Base-by-base conservation (phyloP, 2,888 invertebrate species). In the Tenthredo mesomela region DNA sequence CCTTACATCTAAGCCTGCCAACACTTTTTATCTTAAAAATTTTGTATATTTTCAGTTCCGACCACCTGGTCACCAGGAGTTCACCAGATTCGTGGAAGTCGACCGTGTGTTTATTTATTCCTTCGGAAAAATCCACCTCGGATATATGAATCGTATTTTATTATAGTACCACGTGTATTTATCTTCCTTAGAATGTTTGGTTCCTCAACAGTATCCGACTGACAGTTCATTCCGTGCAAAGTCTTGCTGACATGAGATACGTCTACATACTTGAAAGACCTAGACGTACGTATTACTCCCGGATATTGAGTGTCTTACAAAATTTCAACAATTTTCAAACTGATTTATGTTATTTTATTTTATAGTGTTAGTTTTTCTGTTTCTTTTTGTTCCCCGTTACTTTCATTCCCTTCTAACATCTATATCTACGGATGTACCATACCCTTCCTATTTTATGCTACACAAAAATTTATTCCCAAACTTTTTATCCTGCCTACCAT, bases 201-300 rank as follows among this genome's bases (percentile, higher is more conserved):
- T 47, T 77, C 33, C 54, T 54, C 43, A n/a, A 21, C 40, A 21
- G 21, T 18, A 4, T n/a, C n/a, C 18, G 29, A 54, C 54, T 77
- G 77, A 77, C 77, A 33, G 33, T 40, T 77, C 29, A 77, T 77
- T 54, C 21, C 50, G 50, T n/a, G 33, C 29, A 33, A 61, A 61
- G 9, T 77, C 54, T 18, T n/a, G 9, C 15, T 12, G 37, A 21
- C 6, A 2, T 21, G 37, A 21, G 18, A 7, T 21, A 18, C 73
- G 43, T 73, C 21, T 43, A 7, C 37, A 12, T 43, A n/a, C 21
- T 58, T n/a, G 7, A 58, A 10, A 65, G 12, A 65, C 12, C 15
- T 7, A 65, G 65, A 65, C 65, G 25, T 65, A 65, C 65, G 65
- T 65, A 65, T 65, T 65, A 65, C 21, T 29, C 10, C 25, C 65